phyloP scores from a whole-genome alignment of 2,113 vertebrate genomes.

The Coryphaenoides rupestris region DNA sequence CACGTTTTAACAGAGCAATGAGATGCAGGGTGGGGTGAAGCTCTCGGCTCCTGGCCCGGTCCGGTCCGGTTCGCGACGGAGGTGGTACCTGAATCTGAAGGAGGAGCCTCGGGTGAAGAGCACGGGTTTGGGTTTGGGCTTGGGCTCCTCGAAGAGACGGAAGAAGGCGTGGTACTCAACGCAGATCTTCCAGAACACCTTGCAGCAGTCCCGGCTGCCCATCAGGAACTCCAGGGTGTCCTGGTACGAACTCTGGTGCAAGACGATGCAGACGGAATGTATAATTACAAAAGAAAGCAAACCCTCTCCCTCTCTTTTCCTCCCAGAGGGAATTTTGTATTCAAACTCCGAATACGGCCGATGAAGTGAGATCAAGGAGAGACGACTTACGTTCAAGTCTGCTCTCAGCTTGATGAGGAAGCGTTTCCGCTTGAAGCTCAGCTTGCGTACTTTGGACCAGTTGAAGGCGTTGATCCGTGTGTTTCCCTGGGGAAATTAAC shows the following conservation, averaged over 20 bases:
- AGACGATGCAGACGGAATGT: neutral
- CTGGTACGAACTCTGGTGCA: constrained; percentile 84
- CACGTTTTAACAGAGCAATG: too few relatives aligned
- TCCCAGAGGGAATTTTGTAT: neutral
- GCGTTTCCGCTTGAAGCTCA: constrained; percentile 98
- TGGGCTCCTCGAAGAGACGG: constrained; percentile 95
- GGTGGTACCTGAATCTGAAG: constrained; percentile 96
- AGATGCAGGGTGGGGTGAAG: neutral
- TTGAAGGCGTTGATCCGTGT: constrained; percentile 97
- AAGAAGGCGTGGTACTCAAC: constrained; percentile 98
- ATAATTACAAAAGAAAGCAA: neutral
- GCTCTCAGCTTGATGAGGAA: constrained; percentile 95
- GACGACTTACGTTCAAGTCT: constrained; percentile 90
- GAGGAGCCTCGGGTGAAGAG: constrained; percentile 95
- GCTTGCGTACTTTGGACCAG: constrained; percentile 96
- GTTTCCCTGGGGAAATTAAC: constrained; percentile 80
- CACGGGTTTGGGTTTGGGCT: constrained; percentile 92
- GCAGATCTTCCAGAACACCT: constrained; percentile 98
- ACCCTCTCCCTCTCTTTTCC: neutral
- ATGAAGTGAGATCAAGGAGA: neutral
- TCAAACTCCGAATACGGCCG: neutral
- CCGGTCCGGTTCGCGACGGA: too few relatives aligned
- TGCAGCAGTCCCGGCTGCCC: constrained; percentile 94
- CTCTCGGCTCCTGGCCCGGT: too few relatives aligned
- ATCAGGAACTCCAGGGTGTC: constrained; percentile 96